These are phyloP conservation scores for Dryobotodes eremita DNA, from an alignment of 2,888 invertebrate species.

Conservation along the genomic window DNA sequence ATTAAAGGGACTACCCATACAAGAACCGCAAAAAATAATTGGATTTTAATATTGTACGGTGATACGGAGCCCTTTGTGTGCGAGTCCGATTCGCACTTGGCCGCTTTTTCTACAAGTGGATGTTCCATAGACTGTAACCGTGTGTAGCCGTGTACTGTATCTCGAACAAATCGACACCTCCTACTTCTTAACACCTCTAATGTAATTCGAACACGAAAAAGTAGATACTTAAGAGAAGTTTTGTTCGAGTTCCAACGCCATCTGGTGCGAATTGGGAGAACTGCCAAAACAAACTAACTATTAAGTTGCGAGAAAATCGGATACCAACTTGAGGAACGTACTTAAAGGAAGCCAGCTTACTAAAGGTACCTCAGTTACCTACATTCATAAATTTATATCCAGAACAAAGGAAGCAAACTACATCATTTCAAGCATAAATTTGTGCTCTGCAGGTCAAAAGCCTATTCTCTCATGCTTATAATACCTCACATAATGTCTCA, in stretches of 20 bases:
- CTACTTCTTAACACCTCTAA: constrained; percentile 56
- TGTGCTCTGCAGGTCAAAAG: neutral
- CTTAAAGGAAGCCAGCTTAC: constrained; percentile 37
- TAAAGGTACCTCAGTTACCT: neutral
- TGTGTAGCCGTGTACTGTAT: constrained; percentile 5
- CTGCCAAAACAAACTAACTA: constrained; percentile 80
- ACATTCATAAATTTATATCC: neutral
- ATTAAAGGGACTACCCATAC: too few species aligned
- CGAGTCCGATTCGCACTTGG: too few species aligned
- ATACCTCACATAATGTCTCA: too few species aligned
- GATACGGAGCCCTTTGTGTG: too few species aligned
- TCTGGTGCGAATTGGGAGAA: constrained; percentile 83
- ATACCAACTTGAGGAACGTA: constrained; percentile 59
- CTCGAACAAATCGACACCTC: constrained; percentile 50
- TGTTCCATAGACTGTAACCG: neutral
- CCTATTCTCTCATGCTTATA: neutral
- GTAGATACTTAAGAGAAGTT: constrained; percentile 74
- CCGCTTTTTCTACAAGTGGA: neutral
- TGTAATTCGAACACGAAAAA: constrained; percentile 65
- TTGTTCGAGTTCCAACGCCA: constrained; percentile 77
- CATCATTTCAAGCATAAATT: neutral
- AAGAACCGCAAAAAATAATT: too few species aligned
- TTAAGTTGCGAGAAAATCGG: constrained; percentile 65
- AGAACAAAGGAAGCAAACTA: neutral
- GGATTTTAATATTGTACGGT: too few species aligned